Conservation (phyloP, 2,113 vertebrate species). For the Rhombomys opimus region DNA sequence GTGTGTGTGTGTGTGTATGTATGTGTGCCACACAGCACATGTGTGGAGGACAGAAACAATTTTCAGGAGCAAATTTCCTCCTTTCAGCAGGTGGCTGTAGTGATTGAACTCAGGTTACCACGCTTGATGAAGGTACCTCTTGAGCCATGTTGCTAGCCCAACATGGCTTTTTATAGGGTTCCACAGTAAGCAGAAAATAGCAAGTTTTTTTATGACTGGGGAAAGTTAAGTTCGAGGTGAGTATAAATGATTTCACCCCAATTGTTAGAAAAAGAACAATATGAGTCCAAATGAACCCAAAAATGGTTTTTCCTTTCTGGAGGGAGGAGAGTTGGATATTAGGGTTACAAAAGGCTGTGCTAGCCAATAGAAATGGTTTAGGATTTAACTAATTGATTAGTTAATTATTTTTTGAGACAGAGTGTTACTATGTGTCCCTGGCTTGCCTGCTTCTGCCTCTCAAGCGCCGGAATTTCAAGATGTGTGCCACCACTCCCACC, state of each 20-base stretch:
- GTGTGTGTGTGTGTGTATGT: too few relatives aligned
- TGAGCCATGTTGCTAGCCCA: neutral
- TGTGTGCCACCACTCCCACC: rapidly evolving
- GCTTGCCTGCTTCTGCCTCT: neutral
- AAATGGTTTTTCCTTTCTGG: neutral
- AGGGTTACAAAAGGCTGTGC: neutral
- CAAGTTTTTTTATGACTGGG: slow-evolving; percentile 6
- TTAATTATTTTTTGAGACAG: neutral
- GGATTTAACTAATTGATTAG: neutral
- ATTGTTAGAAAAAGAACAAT: neutral
- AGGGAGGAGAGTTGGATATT: neutral
- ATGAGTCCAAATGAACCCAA: slow-evolving; percentile 1
- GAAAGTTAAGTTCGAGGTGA: neutral
- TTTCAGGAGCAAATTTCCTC: neutral
- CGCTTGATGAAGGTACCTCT: neutral
- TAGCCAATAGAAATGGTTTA: neutral
- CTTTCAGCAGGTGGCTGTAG: neutral
- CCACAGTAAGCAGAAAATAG: slow-evolving; percentile 8
- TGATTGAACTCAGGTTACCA: neutral
- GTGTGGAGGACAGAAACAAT: neutral
- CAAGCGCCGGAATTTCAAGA: neutral
- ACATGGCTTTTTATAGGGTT: neutral
- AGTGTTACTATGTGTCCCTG: neutral
- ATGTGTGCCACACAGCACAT: neutral
- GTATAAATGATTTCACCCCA: neutral